Evolutionary conservation across 2,888 invertebrate species (phyloP).

Genomic region (Dioctria rufipes): DNA sequence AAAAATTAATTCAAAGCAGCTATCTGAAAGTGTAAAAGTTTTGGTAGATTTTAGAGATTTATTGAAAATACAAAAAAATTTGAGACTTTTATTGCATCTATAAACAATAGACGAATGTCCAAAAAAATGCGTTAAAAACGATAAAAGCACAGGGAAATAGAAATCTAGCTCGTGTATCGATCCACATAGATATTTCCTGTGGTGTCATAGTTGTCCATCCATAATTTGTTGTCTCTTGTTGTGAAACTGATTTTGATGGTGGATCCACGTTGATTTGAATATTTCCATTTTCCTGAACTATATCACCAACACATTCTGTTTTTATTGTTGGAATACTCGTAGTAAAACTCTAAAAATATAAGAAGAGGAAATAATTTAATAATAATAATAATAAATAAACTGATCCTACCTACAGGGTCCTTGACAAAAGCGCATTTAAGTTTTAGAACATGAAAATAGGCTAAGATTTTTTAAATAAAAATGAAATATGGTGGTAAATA

Average conservation of each 20-base stretch:
- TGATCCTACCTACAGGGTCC: no score
- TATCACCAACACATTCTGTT: constrained; percentile 79
- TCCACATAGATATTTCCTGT: constrained; percentile 90
- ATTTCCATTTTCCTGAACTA: constrained; percentile 66
- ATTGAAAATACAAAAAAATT: neutral
- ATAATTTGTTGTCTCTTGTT: constrained; percentile 63
- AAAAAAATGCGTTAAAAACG: constrained; percentile 84
- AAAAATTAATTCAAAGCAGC: constrained; percentile 16
- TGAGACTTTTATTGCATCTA: constrained; percentile 59
- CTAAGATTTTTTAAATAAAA: no score
- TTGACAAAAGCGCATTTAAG: no score
- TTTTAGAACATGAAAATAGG: no score
- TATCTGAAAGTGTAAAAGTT: neutral
- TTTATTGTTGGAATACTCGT: constrained; percentile 80
- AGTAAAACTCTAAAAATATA: constrained; percentile 75
- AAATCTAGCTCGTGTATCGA: constrained; percentile 82
- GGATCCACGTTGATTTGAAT: constrained; percentile 62
- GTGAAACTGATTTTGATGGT: constrained; percentile 55
- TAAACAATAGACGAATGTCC: constrained; percentile 81
- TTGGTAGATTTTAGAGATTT: constrained; percentile 23
- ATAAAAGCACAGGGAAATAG: constrained; percentile 85
- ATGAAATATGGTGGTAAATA: no score
- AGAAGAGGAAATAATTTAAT: neutral
- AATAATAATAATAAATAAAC: no score
- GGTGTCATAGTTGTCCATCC: constrained; percentile 89